A percentile compares a stretch with the other conserved stretches of the same genome.
phyloP scores from a whole-genome alignment of 1,140 invertebrate genomes.

The Mactra quadrangularis region DNA sequence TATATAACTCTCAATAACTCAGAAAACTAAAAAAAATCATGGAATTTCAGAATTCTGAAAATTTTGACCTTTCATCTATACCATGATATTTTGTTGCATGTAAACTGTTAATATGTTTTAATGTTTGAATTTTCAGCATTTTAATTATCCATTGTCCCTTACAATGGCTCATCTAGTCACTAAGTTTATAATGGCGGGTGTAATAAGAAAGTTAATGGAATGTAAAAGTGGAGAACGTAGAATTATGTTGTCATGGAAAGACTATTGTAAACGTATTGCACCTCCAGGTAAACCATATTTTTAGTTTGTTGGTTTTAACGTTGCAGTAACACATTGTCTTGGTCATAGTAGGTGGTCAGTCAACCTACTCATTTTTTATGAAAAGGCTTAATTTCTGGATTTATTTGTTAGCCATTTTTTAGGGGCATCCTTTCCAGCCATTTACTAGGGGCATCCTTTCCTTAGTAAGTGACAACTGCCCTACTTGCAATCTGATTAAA shows the following conservation, averaged over 20 bases:
- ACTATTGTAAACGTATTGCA: conserved; percentile 72
- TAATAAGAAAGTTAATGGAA: conserved; percentile 68
- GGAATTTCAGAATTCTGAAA: no score
- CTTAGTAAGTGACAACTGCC: no score
- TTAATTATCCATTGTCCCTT: conserved; percentile 75
- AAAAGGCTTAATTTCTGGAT: neutral
- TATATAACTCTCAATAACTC: no score
- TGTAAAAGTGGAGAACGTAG: conserved; percentile 67
- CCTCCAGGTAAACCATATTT: conserved; percentile 71
- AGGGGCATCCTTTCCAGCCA: no score
- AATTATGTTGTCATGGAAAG: conserved; percentile 70
- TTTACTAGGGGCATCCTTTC: no score
- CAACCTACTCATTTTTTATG: neutral
- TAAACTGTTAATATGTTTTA: no score
- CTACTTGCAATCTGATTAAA: no score
- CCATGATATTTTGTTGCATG: no score
- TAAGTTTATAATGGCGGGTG: conserved; percentile 74
- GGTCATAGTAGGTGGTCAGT: no score
- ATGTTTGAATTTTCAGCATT: conserved; percentile 76
- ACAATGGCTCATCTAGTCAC: conserved; percentile 78
- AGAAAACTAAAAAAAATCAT: no score
- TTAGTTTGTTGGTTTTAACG: neutral
- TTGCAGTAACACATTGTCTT: no score
- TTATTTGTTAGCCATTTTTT: neutral
- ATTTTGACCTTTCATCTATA: no score